A percentile compares a stretch with the other conserved stretches of the same genome.
Evolutionary conservation across 2,113 vertebrate genomes (phyloP).

Genomic region (Pelusios castaneus): DNA sequence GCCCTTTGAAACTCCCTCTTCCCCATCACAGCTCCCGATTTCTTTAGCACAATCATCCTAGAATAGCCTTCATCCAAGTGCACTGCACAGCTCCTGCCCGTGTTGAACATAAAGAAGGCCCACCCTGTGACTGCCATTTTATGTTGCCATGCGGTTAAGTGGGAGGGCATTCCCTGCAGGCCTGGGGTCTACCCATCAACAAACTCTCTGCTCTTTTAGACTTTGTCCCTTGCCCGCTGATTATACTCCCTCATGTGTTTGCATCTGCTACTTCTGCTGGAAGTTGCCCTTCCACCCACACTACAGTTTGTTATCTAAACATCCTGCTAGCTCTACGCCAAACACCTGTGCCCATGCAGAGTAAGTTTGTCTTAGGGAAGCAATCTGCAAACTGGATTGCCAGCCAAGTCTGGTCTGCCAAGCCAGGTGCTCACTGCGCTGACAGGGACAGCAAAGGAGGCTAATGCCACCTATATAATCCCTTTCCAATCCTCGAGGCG

Average conservation of each 20-base stretch:
- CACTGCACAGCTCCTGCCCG: background rate
- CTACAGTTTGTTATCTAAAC: background rate
- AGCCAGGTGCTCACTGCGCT: background rate
- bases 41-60: background rate
- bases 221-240: background rate
- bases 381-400: background rate
- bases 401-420: background rate
- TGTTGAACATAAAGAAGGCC: background rate
- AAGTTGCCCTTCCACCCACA: background rate
- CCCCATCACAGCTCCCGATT: background rate
- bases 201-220: background rate
- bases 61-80: background rate
- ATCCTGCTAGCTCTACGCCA: background rate
- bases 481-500: background rate
- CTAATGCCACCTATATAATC: background rate
- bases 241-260: background rate
- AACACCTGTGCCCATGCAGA: background rate
- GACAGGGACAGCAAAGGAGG: background rate
- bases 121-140: background rate
- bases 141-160: background rate
- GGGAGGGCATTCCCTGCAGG: too few species aligned
- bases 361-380: background rate
- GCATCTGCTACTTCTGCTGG: background rate
- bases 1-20: background rate
- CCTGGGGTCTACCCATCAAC: background rate